Base-by-base conservation (phyloP, 1,140 invertebrate genomes). In the Rhopalosiphum padi region DNA sequence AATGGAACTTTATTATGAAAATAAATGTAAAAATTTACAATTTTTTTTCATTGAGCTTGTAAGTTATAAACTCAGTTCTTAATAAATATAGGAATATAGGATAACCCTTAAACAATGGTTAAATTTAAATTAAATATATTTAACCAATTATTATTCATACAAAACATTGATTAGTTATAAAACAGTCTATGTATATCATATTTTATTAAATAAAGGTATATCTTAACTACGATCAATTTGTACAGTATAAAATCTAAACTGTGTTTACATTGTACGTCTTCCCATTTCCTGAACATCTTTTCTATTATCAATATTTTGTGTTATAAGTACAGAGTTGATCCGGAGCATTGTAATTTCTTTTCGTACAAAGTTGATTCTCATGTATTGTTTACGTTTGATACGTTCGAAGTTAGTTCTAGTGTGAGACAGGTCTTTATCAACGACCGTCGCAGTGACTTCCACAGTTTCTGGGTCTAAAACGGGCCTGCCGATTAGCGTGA, bases 381-480 rank as follows among this genome's bases (percentile, higher is more conserved):
- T 94, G 68, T 94, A 94, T 55, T 94, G 94, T 88, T 95, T 94
- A 46, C 94, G 94, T 86, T 91, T 94, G 43, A 88, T 93, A 89
- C 94, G 94, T 68, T 90, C 90, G 53, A 94, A 95, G 85, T 94
- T 86, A 90, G 97, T 97, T 95, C 97, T 97, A 1, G 97, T 98
- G 94, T 98, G 97, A 2, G 98, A 98, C 2, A 99, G 95, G 1
- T 97, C 98, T 95, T 99, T 99, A 94, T 98, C 98, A 88, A 99
- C 97, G 15, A 99, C 96, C 55, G 98, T 99, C 1, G 97, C 98
- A 94, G 97, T 97, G 1, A 99, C 96, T 89, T 96, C 95, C 0
- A 98, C 97, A 53, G 98, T 95, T 89, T 97, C 97, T 48, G 96
- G 96, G 95, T 97, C 97, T 21, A 99, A 95, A 30, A 99, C 94